Evolutionary conservation across 1,140 invertebrate species (phyloP).

Genomic region (Thrips palmi): DNA sequence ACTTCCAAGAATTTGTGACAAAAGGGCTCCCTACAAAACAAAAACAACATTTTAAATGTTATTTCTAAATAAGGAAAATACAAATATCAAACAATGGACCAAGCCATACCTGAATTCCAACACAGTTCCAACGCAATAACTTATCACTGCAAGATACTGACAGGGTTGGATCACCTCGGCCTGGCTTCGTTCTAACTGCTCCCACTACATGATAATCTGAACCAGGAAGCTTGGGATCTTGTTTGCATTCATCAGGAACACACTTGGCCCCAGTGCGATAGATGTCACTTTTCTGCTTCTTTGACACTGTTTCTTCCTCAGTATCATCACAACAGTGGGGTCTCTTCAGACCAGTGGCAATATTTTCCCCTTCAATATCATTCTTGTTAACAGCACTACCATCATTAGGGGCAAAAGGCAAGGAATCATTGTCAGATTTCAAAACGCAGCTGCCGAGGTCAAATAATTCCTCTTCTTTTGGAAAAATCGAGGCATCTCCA

Average conservation of each 20-base stretch:
- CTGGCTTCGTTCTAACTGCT: slow-evolving; percentile 75
- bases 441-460: slow-evolving; percentile 7
- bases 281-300: slow-evolving; percentile 30
- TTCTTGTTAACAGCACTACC: slow-evolving; percentile 5
- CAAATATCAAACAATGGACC: background rate
- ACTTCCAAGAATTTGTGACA: slow-evolving; percentile 43
- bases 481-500: slow-evolving; percentile 84
- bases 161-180: slow-evolving; percentile 70
- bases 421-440: slow-evolving; percentile 17
- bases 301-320: background rate
- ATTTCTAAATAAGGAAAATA: background rate
- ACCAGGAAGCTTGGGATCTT: slow-evolving; percentile 35
- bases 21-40: slow-evolving; percentile 41
- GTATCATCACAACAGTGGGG: background rate
- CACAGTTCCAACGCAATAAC: slow-evolving; percentile 66
- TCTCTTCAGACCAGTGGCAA: background rate
- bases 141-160: slow-evolving; percentile 91
- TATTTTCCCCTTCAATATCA: slow-evolving; percentile 4
- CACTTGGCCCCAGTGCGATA: slow-evolving; percentile 81
- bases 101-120: slow-evolving; percentile 43
- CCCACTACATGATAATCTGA: slow-evolving; percentile 48
- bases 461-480: slow-evolving; percentile 12
- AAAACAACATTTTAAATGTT: slow-evolving; percentile 8
- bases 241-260: slow-evolving; percentile 28
- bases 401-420: slow-evolving; percentile 4